These are phyloP conservation scores for Zelleria hepariella DNA, from an alignment of 2,888 invertebrate species.

Conservation along the genomic window DNA sequence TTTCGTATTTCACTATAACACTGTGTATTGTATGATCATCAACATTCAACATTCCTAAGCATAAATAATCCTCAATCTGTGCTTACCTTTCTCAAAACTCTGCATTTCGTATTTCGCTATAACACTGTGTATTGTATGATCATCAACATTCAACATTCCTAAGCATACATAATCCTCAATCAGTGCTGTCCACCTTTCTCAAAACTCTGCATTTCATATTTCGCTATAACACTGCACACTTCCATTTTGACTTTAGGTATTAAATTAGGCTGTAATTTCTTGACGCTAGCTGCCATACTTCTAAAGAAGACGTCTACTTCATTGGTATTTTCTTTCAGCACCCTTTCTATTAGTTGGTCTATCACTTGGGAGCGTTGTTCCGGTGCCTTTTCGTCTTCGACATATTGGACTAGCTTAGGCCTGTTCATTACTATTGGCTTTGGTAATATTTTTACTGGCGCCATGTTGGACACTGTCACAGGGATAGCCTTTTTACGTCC, in stretches of 20 bases:
- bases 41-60: not conserved
- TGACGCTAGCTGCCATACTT: constrained; percentile 66
- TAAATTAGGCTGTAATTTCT: constrained; percentile 59
- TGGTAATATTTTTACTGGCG: constrained; percentile 59
- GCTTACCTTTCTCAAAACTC: constrained; percentile 57
- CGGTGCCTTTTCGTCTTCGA: constrained; percentile 31
- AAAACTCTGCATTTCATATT: constrained; percentile 66
- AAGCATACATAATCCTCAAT: not conserved
- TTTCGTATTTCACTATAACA: constrained; percentile 65
- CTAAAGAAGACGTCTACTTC: constrained; percentile 64
- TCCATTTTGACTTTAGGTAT: constrained; percentile 68
- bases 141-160: not conserved
- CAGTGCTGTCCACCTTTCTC: constrained; percentile 25
- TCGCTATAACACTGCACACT: constrained; percentile 64
- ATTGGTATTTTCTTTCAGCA: constrained; percentile 59
- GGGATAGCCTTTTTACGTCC: constrained; percentile 46
- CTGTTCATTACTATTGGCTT: constrained; percentile 52
- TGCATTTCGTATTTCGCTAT: constrained; percentile 68
- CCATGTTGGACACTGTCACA: constrained; percentile 33
- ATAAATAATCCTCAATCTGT: not conserved
- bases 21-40: no score
- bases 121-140: constrained; percentile 31
- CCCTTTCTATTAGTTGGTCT: constrained; percentile 59
- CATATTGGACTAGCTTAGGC: constrained; percentile 46
- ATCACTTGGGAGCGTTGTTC: constrained; percentile 48